Evolutionary conservation across 2,888 invertebrate species (phyloP).

Genomic region (Eilema griseolum): DNA sequence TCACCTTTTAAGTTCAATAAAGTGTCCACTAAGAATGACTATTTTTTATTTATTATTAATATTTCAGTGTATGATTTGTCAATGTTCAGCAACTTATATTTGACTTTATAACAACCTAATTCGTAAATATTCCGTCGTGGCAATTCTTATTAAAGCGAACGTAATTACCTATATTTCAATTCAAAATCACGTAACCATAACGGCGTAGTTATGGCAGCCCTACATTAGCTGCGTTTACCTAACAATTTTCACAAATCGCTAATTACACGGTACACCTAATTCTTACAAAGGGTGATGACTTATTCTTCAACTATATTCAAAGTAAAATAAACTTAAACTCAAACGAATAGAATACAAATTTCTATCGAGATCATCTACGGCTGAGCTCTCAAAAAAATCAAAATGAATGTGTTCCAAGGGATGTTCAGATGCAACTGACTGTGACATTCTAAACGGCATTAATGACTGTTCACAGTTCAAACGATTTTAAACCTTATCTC

Average conservation of each 20-base stretch:
- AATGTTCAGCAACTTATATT: no score
- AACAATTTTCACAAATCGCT: constrained; percentile 83
- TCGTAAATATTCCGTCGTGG: not conserved
- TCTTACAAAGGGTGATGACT: constrained; percentile 75
- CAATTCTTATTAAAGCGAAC: not conserved
- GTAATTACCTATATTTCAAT: not conserved
- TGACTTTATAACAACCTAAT: not conserved
- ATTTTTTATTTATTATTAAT: no score
- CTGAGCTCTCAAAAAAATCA: constrained; percentile 51
- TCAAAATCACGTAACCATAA: constrained; percentile 7
- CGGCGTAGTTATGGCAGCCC: constrained; percentile 35
- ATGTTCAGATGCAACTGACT: constrained; percentile 81
- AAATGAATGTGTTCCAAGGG: constrained; percentile 81
- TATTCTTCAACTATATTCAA: constrained; percentile 53
- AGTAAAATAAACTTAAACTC: constrained; percentile 50
- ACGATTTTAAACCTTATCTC: constrained; percentile 47
- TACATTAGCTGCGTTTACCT: constrained; percentile 73
- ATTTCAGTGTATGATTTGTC: no score
- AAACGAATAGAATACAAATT: constrained; percentile 40
- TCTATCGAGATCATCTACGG: constrained; percentile 37
- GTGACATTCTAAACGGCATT: constrained; percentile 46
- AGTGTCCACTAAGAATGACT: no score
- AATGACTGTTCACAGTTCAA: constrained; percentile 31
- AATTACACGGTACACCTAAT: constrained; percentile 82
- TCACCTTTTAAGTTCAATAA: no score